Percentiles rank a stretch among this genome's conserved stretches.
Evolutionary conservation across 1,140 invertebrate genomes (phyloP).

Genomic region (Lordiphosa collinella): DNA sequence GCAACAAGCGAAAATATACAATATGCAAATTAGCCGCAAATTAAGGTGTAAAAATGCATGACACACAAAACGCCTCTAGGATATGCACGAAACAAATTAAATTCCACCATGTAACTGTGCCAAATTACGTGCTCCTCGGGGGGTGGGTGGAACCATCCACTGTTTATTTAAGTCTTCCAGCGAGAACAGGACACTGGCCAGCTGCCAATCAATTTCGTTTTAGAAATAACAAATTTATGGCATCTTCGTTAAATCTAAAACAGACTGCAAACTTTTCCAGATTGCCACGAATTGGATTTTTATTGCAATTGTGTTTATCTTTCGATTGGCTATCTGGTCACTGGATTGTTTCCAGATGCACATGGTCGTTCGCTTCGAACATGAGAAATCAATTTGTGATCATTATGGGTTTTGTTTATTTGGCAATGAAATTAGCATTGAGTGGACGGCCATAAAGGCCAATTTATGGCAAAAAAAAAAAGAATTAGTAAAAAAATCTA

Average conservation of each 20-base stretch:
- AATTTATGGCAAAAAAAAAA: conserved; percentile 3
- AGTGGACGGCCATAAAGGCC: conserved; percentile 8
- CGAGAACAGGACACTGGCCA: conserved; percentile 32
- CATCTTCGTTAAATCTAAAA: conserved; percentile 63
- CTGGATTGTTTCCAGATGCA: conserved; percentile 43
- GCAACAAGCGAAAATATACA: conserved; percentile 67
- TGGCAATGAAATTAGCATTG: conserved; percentile 28
- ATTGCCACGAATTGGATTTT: conserved; percentile 59
- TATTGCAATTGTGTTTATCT: conserved; percentile 38
- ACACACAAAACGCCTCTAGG: conserved; percentile 69
- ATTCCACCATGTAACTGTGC: conserved; percentile 39
- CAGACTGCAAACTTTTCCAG: conserved; percentile 47
- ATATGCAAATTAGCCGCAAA: conserved; percentile 73
- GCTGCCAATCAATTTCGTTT: conserved; percentile 49
- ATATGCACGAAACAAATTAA: conserved; percentile 69
- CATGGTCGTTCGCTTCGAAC: conserved; percentile 10
- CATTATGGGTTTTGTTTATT: conserved; percentile 43
- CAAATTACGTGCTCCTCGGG: conserved; percentile 40
- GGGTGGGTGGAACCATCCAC: not conserved
- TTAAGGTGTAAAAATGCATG: conserved; percentile 76
- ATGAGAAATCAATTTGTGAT: conserved; percentile 59
- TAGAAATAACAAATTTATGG: conserved; percentile 49
- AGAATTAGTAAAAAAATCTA: conserved; percentile 81
- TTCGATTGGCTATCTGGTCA: conserved; percentile 10
- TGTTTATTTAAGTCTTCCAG: conserved; percentile 16